Evolutionary conservation across 1,140 invertebrate species (phyloP).

Genomic region (Arion vulgaris): DNA sequence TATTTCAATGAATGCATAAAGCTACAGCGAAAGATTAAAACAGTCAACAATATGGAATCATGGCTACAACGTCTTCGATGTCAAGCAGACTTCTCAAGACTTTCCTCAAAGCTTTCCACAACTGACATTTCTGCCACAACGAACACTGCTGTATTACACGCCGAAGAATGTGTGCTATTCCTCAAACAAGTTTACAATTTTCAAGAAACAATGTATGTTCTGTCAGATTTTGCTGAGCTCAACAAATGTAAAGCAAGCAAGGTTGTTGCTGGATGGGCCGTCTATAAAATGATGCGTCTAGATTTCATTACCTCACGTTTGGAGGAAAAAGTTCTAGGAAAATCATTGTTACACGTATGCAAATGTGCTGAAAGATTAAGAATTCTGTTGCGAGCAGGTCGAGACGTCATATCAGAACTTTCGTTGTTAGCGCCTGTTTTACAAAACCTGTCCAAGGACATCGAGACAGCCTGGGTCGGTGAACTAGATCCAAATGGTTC

Average conservation of each 20-base stretch:
- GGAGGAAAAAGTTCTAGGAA: not conserved
- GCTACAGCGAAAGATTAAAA: not conserved
- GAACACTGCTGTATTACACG: not conserved
- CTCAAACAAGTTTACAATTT: not conserved
- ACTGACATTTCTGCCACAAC: not conserved
- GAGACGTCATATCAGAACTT: not conserved
- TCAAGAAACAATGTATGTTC: not conserved
- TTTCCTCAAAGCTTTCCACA: not conserved
- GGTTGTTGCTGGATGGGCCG: not conserved
- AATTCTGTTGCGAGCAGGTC: not conserved
- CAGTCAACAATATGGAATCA: not conserved
- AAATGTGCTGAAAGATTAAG: not conserved
- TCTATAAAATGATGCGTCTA: not conserved
- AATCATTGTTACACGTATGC: not conserved
- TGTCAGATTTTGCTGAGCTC: not conserved
- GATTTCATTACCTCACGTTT: not conserved
- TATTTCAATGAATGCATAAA: not conserved
- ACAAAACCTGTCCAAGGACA: slow-evolving; percentile 18
- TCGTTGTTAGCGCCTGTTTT: not conserved
- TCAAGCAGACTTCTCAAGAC: not conserved
- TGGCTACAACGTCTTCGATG: not conserved
- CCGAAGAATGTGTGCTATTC: slow-evolving; percentile 4
- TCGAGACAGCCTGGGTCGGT: not conserved
- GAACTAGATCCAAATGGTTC: not conserved
- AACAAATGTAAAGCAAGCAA: not conserved